Evolutionary conservation across 2,113 vertebrate species (phyloP), one percentile per base, ranked within the genome.

Genomic region (Labeo rohita): DNA sequence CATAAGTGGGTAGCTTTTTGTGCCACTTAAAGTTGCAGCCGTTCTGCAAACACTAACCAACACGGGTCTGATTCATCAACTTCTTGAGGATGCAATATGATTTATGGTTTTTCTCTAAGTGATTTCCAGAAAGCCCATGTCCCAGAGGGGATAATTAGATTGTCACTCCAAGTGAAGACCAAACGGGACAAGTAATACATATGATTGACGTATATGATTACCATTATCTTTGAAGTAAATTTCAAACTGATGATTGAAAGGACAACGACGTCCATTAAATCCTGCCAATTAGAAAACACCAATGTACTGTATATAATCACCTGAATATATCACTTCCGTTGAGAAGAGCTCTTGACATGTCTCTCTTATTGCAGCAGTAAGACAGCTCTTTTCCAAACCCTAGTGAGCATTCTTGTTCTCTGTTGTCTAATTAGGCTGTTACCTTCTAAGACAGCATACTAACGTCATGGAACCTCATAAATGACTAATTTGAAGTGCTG

Each of bases 71-170:
- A 59, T 80, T 86, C 65, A 73, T 70, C 61, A 23, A 21, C 52
- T 72, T 86, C 65, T 70, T 66, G 49, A 50, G 50, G 63, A 79
- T 76, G 34, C 45, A 54, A 49, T 66, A 63, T 36, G 78, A 63
- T 74, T 86, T 28, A 63, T 59, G 28, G 8, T 72, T 70, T 80
- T 73, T 72, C 76, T 70, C 6, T 52, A 6, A 85, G 76, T 63
- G 63, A 47, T 16, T 80, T 56, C 65, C 45, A 80, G 66, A 80
- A 76, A 28, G 3, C 50, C 9, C 1, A 3, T 54, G 45, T 82
- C 72, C 21, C 36, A 12, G 59, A 78, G 76, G 10, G 45, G 84
- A 18, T 50, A 68, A 70, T 65, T 78, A 68, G 13, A 28, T 39
- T 52, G 47, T 39, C 80, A 70, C 63, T 13, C 28, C 7, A 49